Evolutionary conservation across 2,113 vertebrate genomes (phyloP).

Genomic region (Cyanoramphus novaezelandiae): DNA sequence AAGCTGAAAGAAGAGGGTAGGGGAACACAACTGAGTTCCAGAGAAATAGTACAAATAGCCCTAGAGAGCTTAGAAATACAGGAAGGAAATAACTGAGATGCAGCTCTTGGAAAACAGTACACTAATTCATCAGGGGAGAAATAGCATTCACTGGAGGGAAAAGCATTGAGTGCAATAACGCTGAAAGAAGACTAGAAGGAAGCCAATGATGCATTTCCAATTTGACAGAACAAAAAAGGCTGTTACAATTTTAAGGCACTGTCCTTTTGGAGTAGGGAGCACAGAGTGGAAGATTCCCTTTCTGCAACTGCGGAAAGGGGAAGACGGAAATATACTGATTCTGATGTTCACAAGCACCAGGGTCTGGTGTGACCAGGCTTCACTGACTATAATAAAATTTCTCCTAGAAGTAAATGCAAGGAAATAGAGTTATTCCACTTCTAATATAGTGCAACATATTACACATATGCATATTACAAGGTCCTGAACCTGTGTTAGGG

Average conservation of each 20-base stretch:
- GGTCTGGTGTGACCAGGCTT: neutral
- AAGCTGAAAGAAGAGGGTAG: neutral
- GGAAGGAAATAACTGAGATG: constrained; percentile 1
- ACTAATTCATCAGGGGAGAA: neutral
- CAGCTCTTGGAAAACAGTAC: neutral
- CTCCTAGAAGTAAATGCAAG: neutral
- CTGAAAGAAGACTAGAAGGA: neutral
- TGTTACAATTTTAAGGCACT: neutral
- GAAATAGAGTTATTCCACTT: neutral
- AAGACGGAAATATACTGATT: neutral
- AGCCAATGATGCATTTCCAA: neutral
- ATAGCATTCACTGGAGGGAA: neutral
- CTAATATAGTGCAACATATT: neutral
- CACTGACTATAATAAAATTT: neutral
- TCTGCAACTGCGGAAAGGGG: neutral
- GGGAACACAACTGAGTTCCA: neutral
- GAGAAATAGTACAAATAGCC: neutral
- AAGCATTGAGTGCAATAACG: neutral
- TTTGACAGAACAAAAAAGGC: neutral
- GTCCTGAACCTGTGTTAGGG: neutral
- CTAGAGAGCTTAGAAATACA: neutral
- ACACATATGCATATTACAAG: neutral
- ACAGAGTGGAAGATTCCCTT: neutral
- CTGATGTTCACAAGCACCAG: neutral
- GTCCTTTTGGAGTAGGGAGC: neutral